Base-by-base conservation (phyloP, 2,888 invertebrate species). In the Sminthurinus aureus region DNA sequence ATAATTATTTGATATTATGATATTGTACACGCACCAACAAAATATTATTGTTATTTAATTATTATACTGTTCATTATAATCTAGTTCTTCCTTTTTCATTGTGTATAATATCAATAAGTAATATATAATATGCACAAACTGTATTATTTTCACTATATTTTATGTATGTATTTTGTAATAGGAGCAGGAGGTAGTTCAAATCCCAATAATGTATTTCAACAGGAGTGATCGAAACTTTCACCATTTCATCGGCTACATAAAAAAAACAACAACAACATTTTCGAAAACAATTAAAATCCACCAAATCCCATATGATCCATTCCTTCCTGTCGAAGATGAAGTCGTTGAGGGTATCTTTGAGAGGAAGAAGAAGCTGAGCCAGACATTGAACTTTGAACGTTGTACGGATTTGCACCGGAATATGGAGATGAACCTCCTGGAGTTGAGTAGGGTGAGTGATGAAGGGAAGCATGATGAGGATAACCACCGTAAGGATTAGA, bases 271-370 rank as follows among this genome's bases (percentile, higher is more conserved):
- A n/a, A n/a, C n/a, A n/a, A n/a, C n/a, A n/a, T n/a, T n/a, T n/a
- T n/a, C n/a, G n/a, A n/a, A n/a, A n/a, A n/a, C 67, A 24, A 81
- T 73, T 81, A 75, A 26, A 81, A 52, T 8, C 92, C 91, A 83
- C 92, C 84, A 67, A 87, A 87, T 20, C 87, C 87, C 69, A 88
- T 90, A 88, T 92, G 92, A 88, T 92, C 92, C 90, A 90, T 90
- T 51, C 90, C 89, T 83, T 90, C 90, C 85, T 92, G 91, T 74
- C 88, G 81, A 20, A 88, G 83, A 80, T 88, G 88, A 58, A 88
- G 86, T 75, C 88, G 82, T 75, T 86, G 86, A 80, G 85, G 84
- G 79, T 85, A 85, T 78, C 88, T 38, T 24, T 83, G 80, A 18
- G 81, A 77, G 6, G 84, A 81, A n/a, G 87, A 75, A 0, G 82